Conservation (phyloP, 2,888 invertebrate genomes). For the Aphodius granarius region DNA sequence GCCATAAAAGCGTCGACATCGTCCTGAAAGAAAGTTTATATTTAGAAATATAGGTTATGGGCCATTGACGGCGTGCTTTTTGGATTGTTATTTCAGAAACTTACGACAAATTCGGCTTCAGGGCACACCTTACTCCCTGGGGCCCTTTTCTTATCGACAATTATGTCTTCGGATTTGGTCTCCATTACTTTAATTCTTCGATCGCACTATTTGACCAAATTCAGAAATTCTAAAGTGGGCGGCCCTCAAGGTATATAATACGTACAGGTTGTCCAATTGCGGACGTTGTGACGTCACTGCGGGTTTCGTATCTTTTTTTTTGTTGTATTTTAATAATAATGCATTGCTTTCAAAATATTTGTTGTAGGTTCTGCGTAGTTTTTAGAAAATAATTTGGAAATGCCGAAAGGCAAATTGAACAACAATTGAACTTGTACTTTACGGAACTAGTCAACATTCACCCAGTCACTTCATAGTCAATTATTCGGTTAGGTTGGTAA, state of each 20-base stretch:
- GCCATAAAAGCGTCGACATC: constrained; percentile 95
- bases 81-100: constrained; percentile 45
- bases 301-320: too few species aligned
- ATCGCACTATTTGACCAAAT: neutral
- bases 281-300: too few species aligned
- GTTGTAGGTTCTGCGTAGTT: too few species aligned
- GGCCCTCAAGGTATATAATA: too few species aligned
- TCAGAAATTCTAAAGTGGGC: neutral
- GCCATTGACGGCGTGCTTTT: constrained; percentile 29
- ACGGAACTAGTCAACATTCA: too few species aligned
- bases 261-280: too few species aligned
- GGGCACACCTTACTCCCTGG: constrained; percentile 52
- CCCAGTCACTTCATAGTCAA: too few species aligned
- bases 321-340: too few species aligned
- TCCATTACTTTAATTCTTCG: neutral
- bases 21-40: constrained; percentile 62
- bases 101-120: constrained; percentile 85
- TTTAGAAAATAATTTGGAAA: too few species aligned
- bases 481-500: neutral
- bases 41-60: constrained; percentile 39
- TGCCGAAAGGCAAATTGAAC: too few species aligned
- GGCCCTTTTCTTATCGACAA: neutral
- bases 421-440: too few species aligned
- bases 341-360: too few species aligned
- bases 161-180: neutral